Conservation (phyloP, 35 echinoderm and acorn worm species). For the Anneissia japonica region DNA sequence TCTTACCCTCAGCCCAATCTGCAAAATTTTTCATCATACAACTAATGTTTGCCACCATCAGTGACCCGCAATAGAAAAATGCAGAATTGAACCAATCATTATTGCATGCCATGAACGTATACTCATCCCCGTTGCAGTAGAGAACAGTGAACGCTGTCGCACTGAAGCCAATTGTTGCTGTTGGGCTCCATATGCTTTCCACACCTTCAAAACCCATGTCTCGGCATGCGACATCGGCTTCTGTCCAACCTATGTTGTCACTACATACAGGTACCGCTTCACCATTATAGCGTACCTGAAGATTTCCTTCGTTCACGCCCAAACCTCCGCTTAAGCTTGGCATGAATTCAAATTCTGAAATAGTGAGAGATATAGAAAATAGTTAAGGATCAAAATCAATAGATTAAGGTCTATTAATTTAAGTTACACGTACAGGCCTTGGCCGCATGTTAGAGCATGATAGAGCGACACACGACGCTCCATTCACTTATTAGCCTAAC, state of each 20-base stretch:
- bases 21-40: neutral
- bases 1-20: neutral
- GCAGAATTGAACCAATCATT: neutral
- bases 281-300: neutral
- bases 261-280: neutral
- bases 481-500: too few species aligned
- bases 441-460: too few species aligned
- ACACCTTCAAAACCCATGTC: neutral
- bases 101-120: neutral
- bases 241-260: neutral
- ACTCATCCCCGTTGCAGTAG: neutral
- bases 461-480: too few species aligned
- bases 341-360: neutral
- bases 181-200: neutral
- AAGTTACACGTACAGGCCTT: too few species aligned
- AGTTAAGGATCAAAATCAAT: too few species aligned
- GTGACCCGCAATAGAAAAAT: neutral
- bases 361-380: too few species aligned
- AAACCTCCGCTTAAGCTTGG: neutral
- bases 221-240: neutral
- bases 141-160: neutral
- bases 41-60: neutral
- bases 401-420: too few species aligned
- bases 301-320: neutral
- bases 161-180: neutral